These are phyloP conservation scores for Patella ulyssiponensis DNA, from an alignment of 2,888 invertebrate genomes.

Conservation along the genomic window DNA sequence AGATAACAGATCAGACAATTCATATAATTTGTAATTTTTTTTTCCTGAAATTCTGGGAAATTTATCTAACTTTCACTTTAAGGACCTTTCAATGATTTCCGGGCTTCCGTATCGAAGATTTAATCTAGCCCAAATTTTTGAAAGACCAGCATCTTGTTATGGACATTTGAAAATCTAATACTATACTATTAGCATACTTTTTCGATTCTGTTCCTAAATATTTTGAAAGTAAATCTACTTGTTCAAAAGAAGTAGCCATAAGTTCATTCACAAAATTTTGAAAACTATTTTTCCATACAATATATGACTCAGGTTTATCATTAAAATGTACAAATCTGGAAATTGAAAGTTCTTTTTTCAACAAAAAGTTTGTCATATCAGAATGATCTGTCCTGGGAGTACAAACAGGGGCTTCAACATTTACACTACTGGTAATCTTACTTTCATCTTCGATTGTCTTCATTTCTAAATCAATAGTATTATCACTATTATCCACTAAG, in stretches of 20 bases:
- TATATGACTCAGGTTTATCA: conserved; percentile 26
- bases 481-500: no score
- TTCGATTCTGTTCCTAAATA: conserved; percentile 25
- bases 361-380: not conserved
- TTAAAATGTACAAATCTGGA: conserved; percentile 20
- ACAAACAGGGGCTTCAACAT: not conserved
- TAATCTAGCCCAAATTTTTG: conserved; percentile 25
- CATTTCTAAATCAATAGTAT: no score
- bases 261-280: conserved; percentile 22
- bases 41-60: conserved; percentile 21
- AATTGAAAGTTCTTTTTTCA: conserved; percentile 22
- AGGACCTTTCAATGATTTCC: conserved; percentile 21
- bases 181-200: conserved; percentile 22
- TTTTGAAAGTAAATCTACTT: conserved; percentile 26
- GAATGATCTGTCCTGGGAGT: not conserved
- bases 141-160: not conserved
- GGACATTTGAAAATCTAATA: not conserved
- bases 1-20: conserved; percentile 24
- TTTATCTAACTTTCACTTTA: conserved; percentile 19
- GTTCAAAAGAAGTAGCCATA: conserved; percentile 10
- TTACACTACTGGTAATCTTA: not conserved
- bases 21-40: conserved; percentile 21
- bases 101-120: conserved; percentile 26
- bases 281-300: conserved; percentile 26
- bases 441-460: not conserved